These are phyloP conservation scores for Gastrophysa polygoni DNA, from an alignment of 2,888 invertebrate genomes.

Conservation along the genomic window DNA sequence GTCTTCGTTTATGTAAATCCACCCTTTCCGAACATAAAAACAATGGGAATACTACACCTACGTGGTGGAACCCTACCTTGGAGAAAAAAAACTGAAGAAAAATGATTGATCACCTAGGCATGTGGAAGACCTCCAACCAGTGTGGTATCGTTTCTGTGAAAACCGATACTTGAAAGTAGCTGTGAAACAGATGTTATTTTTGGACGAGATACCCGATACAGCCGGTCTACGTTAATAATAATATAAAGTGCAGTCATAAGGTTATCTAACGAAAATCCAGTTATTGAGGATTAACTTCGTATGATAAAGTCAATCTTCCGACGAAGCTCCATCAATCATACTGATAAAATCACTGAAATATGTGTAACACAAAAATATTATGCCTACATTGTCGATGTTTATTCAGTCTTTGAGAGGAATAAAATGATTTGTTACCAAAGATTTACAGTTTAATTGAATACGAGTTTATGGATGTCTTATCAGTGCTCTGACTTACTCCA, in stretches of 20 bases:
- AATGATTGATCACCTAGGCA: constrained; percentile 2
- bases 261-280: background rate
- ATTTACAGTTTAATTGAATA: background rate
- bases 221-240: background rate
- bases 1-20: constrained; percentile 6
- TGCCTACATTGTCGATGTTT: background rate
- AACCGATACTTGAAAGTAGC: constrained; percentile 20
- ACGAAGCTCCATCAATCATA: background rate
- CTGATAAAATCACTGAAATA: background rate
- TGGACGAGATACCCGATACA: constrained; percentile 19
- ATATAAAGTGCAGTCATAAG: background rate
- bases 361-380: background rate
- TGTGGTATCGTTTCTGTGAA: constrained; percentile 14
- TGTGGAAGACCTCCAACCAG: constrained; percentile 12
- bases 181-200: constrained; percentile 26
- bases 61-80: background rate
- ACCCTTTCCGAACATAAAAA: constrained; percentile 15
- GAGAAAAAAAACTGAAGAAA: constrained; percentile 1
- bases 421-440: background rate
- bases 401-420: background rate
- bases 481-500: background rate
- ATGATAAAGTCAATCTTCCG: background rate
- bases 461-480: background rate
- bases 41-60: constrained; percentile 12
- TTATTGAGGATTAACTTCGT: background rate